Evolutionary conservation across 1,140 invertebrate genomes (phyloP).

Genomic region (Metaphire vulgaris): DNA sequence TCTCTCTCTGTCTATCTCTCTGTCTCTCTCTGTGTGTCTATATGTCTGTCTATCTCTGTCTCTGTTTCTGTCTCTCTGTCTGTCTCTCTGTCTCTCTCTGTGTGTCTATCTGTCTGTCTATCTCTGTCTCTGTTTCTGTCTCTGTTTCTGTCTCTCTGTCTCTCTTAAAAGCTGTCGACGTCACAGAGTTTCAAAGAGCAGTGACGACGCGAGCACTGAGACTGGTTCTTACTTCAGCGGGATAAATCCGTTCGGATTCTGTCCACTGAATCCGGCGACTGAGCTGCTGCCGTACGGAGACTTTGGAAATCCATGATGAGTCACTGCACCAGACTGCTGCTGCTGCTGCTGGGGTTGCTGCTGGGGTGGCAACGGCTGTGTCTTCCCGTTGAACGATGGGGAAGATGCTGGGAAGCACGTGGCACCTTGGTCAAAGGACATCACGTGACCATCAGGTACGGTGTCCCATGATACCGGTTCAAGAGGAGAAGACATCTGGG

Average conservation of each 20-base stretch:
- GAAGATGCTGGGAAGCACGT: not conserved
- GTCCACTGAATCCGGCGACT: not conserved
- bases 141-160: no score
- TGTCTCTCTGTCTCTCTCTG: no score
- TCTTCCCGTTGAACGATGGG: not conserved
- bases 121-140: no score
- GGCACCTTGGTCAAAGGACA: not conserved
- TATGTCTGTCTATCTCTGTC: no score
- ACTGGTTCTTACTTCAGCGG: not conserved
- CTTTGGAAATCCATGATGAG: not conserved
- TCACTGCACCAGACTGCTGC: not conserved
- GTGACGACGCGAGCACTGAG: no score
- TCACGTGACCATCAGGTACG: not conserved
- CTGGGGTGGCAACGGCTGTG: not conserved
- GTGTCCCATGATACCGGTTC: not conserved
- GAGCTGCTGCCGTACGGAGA: not conserved
- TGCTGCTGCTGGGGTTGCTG: not conserved
- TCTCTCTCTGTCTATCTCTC: no score
- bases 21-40: no score
- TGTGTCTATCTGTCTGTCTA: no score
- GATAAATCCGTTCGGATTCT: not conserved
- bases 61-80: no score
- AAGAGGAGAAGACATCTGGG: not conserved
- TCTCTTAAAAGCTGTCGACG: no score
- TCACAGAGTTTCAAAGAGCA: no score